Conservation (phyloP, 2,888 invertebrate genomes). For the Perithous albicinctus region DNA sequence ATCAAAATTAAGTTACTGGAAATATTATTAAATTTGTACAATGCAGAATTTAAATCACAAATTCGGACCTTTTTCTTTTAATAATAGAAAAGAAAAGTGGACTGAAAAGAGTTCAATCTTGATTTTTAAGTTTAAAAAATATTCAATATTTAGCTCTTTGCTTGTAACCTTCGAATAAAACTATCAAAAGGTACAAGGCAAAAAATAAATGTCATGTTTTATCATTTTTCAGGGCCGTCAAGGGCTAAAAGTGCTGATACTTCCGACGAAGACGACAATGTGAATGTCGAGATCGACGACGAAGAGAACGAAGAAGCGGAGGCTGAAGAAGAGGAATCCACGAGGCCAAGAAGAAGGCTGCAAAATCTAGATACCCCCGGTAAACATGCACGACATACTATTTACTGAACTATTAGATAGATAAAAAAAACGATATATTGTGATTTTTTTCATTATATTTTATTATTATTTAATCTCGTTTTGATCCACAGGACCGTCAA, state of each 20-base stretch:
- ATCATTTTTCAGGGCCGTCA: conserved; percentile 71
- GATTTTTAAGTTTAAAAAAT: too few species aligned
- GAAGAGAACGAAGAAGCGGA: conserved; percentile 68
- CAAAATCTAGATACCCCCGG: conserved; percentile 73
- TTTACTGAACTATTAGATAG: background rate
- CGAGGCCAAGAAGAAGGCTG: conserved; percentile 60
- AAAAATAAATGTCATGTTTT: too few species aligned
- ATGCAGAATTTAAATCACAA: too few species aligned
- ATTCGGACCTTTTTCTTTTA: too few species aligned
- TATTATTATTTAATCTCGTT: conserved; percentile 18
- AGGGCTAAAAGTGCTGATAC: conserved; percentile 74
- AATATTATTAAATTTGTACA: too few species aligned
- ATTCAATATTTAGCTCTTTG: too few species aligned
- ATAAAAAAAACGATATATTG: too few species aligned
- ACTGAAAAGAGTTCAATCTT: too few species aligned
- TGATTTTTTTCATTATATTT: too few species aligned
- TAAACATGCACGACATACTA: conserved; percentile 55
- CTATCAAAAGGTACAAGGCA: too few species aligned
- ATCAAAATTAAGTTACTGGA: background rate
- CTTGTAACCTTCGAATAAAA: too few species aligned
- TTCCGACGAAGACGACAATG: conserved; percentile 68
- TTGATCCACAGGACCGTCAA: conserved; percentile 79
- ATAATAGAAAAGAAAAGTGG: too few species aligned
- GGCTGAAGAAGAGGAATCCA: conserved; percentile 43
- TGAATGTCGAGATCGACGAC: conserved; percentile 67